Percentiles rank a stretch among this genome's conserved stretches.
Conservation (phyloP, 1,140 invertebrate species). For the Megalopta genalis region DNA sequence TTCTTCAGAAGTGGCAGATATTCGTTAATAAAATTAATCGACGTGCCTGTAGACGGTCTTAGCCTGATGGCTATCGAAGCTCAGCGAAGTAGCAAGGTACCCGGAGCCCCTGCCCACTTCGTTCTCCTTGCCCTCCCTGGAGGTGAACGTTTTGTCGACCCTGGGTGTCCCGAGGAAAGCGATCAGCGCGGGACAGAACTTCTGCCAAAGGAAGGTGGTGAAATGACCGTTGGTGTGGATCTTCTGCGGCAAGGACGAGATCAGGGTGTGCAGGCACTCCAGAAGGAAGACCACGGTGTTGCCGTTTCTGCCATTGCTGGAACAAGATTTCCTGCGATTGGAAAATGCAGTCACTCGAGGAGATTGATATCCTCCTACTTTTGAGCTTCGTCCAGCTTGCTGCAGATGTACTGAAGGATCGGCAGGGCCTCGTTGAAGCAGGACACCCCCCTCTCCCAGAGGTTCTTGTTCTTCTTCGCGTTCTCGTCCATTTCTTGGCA, state of each 20-base stretch:
- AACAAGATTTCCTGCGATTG: constrained; percentile 74
- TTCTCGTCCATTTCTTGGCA: constrained; percentile 87
- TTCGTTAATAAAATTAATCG: background rate
- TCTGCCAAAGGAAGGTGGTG: constrained; percentile 93
- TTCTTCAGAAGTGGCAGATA: too few species aligned
- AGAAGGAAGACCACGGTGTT: constrained; percentile 87
- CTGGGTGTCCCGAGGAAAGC: constrained; percentile 91
- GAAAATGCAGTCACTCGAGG: background rate
- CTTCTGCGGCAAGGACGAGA: constrained; percentile 89
- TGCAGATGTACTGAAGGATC: constrained; percentile 93
- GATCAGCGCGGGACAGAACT: constrained; percentile 93
- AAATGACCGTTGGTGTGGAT: constrained; percentile 91
- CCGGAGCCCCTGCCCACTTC: constrained; percentile 86
- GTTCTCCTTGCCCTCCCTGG: constrained; percentile 82
- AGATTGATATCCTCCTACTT: constrained; percentile 79
- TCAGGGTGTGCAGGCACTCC: constrained; percentile 92
- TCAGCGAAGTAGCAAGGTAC: constrained; percentile 85
- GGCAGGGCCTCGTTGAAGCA: constrained; percentile 94
- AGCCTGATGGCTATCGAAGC: constrained; percentile 88
- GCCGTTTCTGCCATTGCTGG: constrained; percentile 82
- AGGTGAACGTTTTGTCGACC: constrained; percentile 87
- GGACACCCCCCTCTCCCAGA: constrained; percentile 86
- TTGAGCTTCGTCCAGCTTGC: constrained; percentile 90
- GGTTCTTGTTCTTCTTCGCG: constrained; percentile 81
- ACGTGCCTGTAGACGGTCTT: constrained; percentile 92